Evolutionary conservation across 1,140 invertebrate genomes (phyloP).

Genomic region (Bicyclus anynana): DNA sequence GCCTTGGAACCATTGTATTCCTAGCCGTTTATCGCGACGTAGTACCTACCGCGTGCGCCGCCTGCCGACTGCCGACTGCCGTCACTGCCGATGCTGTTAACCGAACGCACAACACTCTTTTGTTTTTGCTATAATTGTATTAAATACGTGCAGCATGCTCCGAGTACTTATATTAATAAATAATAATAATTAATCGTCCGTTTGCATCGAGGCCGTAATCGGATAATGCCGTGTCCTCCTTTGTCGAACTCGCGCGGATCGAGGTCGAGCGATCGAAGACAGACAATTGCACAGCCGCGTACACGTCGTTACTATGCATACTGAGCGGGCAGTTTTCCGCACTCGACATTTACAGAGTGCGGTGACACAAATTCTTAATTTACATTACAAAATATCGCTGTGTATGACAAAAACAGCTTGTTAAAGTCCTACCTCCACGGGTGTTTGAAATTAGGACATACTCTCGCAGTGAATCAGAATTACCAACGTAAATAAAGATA

Average conservation of each 20-base stretch:
- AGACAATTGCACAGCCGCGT: background rate
- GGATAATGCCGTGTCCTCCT: background rate
- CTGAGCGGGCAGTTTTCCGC: background rate
- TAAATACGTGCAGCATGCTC: background rate
- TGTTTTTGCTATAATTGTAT: background rate
- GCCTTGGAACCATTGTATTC: no score
- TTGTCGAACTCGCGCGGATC: background rate
- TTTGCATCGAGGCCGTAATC: background rate
- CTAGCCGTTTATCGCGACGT: no score
- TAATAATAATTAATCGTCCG: conserved; percentile 1
- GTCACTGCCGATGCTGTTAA: background rate
- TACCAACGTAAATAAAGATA: no score
- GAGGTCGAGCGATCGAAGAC: background rate
- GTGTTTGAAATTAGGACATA: no score
- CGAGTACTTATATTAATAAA: background rate
- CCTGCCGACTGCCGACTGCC: conserved; percentile 2
- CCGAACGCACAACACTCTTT: background rate
- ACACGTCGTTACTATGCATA: no score
- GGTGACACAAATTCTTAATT: no score
- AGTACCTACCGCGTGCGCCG: no score
- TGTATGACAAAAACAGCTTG: no score
- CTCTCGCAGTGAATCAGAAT: no score
- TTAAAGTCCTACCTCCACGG: no score
- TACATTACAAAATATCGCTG: no score
- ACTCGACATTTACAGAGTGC: conserved; percentile 5